Conservation (phyloP, 2,113 vertebrate genomes). For the Clinocottus analis region DNA sequence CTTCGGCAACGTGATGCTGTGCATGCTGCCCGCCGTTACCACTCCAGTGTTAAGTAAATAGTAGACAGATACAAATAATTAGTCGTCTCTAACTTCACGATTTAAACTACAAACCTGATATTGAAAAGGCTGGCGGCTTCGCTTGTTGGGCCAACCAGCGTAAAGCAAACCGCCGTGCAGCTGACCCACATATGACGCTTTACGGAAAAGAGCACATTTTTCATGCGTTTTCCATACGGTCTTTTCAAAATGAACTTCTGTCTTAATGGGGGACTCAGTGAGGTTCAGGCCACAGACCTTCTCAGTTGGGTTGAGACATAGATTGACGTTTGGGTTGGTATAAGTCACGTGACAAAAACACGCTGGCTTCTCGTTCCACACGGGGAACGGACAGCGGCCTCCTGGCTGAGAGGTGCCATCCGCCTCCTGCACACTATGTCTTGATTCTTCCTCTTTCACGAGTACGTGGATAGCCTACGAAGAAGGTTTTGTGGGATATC, state of each 20-base stretch:
- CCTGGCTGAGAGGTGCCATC: too few species aligned
- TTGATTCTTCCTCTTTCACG: not conserved
- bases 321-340: not conserved
- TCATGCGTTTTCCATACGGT: too few species aligned
- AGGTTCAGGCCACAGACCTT: not conserved
- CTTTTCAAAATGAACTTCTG: not conserved
- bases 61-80: not conserved
- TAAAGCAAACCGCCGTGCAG: not conserved
- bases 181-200: too few species aligned
- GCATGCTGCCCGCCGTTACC: conserved; percentile 9
- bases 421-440: not conserved
- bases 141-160: not conserved
- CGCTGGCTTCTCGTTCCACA: too few species aligned
- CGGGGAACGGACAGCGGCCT: not conserved
- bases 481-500: not conserved
- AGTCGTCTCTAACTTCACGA: not conserved
- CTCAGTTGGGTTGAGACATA: not conserved
- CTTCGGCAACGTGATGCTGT: conserved; percentile 13
- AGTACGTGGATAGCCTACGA: not conserved
- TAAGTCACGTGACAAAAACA: not conserved
- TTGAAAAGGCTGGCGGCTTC: not conserved
- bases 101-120: not conserved
- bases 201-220: too few species aligned
- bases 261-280: not conserved
- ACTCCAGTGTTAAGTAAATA: not conserved